Evolutionary conservation across 2,888 invertebrate genomes (phyloP).

Genomic region (Salpingus planirostris): DNA sequence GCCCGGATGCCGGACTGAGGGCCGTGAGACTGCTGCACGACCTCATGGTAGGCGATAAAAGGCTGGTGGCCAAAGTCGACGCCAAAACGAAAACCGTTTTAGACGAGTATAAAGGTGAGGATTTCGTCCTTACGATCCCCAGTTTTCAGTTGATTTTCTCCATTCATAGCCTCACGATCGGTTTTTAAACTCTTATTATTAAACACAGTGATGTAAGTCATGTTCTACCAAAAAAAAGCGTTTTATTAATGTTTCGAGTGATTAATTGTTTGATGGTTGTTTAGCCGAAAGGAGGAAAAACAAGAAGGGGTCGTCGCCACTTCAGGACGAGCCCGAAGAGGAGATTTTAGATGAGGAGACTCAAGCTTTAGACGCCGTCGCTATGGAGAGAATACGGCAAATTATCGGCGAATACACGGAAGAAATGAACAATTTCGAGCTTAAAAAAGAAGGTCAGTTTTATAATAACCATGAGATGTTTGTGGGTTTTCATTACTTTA

Average conservation of each 20-base stretch:
- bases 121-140: no score
- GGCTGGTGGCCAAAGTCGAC: conserved; percentile 92
- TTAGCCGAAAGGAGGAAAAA: conserved; percentile 53
- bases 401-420: conserved; percentile 76
- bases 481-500: no score
- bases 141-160: no score
- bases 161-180: no score
- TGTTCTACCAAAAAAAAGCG: no score
- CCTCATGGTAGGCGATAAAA: conserved; percentile 85
- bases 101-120: conserved; percentile 85
- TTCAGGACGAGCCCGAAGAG: conserved; percentile 50
- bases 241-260: no score
- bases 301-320: conserved; percentile 50
- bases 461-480: no score
- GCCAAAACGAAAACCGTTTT: conserved; percentile 92
- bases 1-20: conserved; percentile 90
- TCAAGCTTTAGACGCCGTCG: conserved; percentile 63
- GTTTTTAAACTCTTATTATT: no score
- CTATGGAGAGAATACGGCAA: conserved; percentile 67
- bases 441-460: conserved; percentile 55
- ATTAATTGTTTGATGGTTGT: conserved; percentile 10
- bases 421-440: conserved; percentile 63
- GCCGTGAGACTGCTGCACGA: conserved; percentile 90
- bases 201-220: no score
- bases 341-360: conserved; percentile 67